Percentiles rank a stretch among this genome's conserved stretches.
Evolutionary conservation across 2,797 vertebrate genomes (phyloP).

Genomic region (Gallinago stenura): DNA sequence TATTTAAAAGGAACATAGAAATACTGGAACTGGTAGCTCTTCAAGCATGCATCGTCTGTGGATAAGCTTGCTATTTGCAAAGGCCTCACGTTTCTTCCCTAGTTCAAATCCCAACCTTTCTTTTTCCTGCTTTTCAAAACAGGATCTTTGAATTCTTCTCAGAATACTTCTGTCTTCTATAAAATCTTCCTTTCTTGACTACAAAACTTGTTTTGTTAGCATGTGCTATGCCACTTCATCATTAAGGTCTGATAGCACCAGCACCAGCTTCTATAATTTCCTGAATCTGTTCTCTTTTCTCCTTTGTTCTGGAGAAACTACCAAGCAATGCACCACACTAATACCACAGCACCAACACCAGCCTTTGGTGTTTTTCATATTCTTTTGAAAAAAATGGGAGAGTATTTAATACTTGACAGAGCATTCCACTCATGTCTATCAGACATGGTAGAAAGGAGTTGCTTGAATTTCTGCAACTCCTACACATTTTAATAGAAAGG

Average conservation of each 20-base stretch:
- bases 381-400: background rate
- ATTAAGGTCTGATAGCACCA: background rate
- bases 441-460: background rate
- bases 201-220: background rate
- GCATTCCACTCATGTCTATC: background rate
- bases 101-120: background rate
- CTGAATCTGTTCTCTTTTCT: background rate
- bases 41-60: background rate
- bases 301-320: background rate
- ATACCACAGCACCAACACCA: background rate
- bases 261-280: background rate
- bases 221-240: rapidly evolving
- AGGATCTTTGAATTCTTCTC: background rate
- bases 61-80: background rate
- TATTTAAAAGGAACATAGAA: background rate
- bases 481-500: background rate
- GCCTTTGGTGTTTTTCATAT: background rate
- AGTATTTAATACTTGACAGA: background rate
- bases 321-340: rapidly evolving
- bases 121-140: background rate
- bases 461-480: background rate
- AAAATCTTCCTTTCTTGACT: background rate
- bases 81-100: background rate
- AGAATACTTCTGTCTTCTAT: background rate
- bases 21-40: background rate